Percentiles rank a stretch among this genome's conserved stretches.
Conservation (phyloP, 2,797 vertebrate genomes). For the Pachyuromys duprasi region DNA sequence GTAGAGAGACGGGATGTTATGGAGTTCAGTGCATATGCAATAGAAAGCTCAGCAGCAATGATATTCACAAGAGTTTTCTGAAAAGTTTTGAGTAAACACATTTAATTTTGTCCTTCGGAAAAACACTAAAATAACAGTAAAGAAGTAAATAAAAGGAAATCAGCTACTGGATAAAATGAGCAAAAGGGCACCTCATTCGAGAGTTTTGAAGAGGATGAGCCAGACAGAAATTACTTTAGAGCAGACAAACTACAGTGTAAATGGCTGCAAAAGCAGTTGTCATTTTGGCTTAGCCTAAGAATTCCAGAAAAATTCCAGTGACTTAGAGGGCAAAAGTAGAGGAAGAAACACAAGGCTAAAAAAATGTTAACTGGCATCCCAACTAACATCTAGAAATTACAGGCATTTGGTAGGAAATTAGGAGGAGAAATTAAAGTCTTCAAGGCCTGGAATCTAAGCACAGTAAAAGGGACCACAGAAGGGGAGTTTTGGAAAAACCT, state of each 20-base stretch:
- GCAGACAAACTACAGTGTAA: background rate
- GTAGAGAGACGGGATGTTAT: background rate
- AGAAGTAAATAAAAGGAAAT: background rate
- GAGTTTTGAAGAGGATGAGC: background rate
- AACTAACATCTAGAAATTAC: background rate
- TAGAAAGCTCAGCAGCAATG: background rate
- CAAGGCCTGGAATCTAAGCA: background rate
- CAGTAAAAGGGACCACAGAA: background rate
- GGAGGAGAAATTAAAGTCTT: background rate
- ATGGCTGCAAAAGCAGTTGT: background rate
- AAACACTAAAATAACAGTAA: background rate
- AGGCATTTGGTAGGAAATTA: background rate
- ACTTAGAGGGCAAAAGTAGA: background rate
- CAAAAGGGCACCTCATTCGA: background rate
- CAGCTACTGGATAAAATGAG: background rate
- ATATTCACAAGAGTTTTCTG: background rate
- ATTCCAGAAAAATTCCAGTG: slow-evolving; percentile 10
- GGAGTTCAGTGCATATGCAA: background rate
- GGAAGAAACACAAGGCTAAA: background rate
- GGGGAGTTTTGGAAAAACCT: background rate
- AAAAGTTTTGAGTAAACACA: background rate
- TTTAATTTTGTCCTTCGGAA: background rate
- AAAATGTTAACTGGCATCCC: background rate
- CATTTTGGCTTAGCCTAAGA: background rate
- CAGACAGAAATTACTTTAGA: background rate